These are phyloP conservation scores for Athene cunicularia DNA, from an alignment of 2,113 vertebrate genomes.

Conservation along the genomic window DNA sequence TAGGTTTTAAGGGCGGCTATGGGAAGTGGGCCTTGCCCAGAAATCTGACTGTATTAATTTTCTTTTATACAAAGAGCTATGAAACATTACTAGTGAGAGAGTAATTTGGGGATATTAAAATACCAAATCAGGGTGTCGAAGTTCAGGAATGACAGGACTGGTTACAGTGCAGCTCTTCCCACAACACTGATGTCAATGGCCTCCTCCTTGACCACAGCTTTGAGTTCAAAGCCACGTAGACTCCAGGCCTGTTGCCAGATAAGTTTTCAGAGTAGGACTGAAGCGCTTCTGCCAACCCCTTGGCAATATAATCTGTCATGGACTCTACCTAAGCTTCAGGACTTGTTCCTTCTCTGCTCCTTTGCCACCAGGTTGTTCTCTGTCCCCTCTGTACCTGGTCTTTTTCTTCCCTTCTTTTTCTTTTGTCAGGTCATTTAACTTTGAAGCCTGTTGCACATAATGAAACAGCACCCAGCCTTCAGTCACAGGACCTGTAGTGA, in stretches of 20 bases:
- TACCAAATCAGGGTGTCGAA: neutral
- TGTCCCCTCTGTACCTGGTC: neutral
- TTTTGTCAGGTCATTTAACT: neutral
- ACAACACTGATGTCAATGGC: neutral
- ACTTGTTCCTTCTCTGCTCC: neutral
- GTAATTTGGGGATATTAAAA: neutral
- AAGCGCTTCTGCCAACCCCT: neutral
- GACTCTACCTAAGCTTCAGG: neutral
- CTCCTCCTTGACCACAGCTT: neutral
- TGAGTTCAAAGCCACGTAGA: neutral
- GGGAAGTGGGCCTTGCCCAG: neutral
- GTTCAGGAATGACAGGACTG: neutral
- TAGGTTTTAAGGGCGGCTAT: neutral
- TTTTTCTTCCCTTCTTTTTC: neutral
- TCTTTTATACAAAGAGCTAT: neutral
- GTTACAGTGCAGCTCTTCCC: neutral
- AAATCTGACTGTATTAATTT: neutral
- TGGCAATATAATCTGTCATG: neutral
- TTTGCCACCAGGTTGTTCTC: neutral
- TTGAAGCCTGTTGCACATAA: neutral
- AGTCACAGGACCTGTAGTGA: neutral
- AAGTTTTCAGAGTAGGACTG: neutral
- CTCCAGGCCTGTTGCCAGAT: neutral
- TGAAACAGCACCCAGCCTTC: neutral
- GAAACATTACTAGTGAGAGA: neutral